Evolutionary conservation across 2,888 invertebrate genomes (phyloP).

Genomic region (Lapara coniferarum): DNA sequence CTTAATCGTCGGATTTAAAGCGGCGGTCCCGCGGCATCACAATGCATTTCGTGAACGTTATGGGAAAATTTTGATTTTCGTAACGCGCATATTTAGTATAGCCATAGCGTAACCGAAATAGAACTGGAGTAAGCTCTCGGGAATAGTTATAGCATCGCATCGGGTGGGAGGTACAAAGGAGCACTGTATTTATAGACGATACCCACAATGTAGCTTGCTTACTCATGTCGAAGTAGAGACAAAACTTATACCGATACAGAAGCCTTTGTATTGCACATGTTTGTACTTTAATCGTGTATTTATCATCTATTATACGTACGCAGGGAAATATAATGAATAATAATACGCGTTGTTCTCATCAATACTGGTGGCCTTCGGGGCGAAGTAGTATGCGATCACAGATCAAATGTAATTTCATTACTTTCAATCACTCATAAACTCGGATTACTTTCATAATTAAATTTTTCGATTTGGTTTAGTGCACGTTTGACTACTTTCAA

Average conservation of each 20-base stretch:
- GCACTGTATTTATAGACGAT: conserved; percentile 50
- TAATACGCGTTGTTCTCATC: conserved; percentile 28
- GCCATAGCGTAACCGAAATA: conserved; percentile 44
- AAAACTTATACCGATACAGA: conserved; percentile 37
- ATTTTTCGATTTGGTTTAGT: conserved; percentile 22
- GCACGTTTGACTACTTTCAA: conserved; percentile 32
- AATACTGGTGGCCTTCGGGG: conserved; percentile 10
- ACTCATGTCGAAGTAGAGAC: conserved; percentile 41
- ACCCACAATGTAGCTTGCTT: conserved; percentile 37
- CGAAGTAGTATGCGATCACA: conserved; percentile 26
- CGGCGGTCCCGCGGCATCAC: neutral
- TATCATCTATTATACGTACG: conserved; percentile 31
- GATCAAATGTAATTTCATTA: conserved; percentile 27
- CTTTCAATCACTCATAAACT: conserved; percentile 30
- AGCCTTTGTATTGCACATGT: conserved; percentile 43
- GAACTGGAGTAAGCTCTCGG: conserved; percentile 47
- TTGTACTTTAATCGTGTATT: conserved; percentile 37
- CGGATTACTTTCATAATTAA: conserved; percentile 32
- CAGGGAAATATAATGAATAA: conserved; percentile 28
- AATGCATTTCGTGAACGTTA: conserved; percentile 30
- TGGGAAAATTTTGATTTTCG: conserved; percentile 31
- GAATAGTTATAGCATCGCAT: conserved; percentile 38
- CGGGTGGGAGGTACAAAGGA: conserved; percentile 52
- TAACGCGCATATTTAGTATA: conserved; percentile 31
- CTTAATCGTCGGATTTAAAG: neutral